Conservation (phyloP, 2,797 vertebrate genomes). For the Menidia menidia region DNA sequence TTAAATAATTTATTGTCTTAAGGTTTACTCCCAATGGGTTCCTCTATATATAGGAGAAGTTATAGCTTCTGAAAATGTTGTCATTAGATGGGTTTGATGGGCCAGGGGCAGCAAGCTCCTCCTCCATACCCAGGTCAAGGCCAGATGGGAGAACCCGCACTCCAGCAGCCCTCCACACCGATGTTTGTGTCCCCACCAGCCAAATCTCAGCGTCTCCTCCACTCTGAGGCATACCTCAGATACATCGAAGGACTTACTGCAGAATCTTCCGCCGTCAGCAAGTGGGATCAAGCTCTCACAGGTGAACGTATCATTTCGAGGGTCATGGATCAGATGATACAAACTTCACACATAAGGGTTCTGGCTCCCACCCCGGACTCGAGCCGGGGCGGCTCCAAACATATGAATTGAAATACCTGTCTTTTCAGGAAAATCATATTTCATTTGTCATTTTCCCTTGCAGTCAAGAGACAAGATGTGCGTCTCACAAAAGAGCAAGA, state of each 20-base stretch:
- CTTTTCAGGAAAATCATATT: background rate
- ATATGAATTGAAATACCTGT: background rate
- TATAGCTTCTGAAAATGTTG: constrained; percentile 4
- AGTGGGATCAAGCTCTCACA: constrained; percentile 97
- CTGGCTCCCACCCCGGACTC: no score
- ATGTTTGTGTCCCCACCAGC: constrained; percentile 97
- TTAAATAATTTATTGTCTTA: background rate
- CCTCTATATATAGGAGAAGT: background rate
- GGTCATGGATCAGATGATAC: background rate
- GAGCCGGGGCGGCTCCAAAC: no score
- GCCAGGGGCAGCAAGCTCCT: constrained; percentile 90
- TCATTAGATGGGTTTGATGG: constrained; percentile 86
- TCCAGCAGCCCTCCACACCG: constrained; percentile 95
- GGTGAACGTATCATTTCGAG: constrained; percentile 77
- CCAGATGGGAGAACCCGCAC: constrained; percentile 85
- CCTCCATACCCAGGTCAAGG: constrained; percentile 92
- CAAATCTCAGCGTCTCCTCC: constrained; percentile 94
- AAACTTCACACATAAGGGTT: no score
- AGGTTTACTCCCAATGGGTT: background rate
- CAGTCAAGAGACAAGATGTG: constrained; percentile 93
- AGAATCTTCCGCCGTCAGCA: constrained; percentile 93
- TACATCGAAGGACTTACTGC: constrained; percentile 96
- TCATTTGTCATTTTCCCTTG: constrained; percentile 23
- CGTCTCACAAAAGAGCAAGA: constrained; percentile 98
- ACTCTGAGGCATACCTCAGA: constrained; percentile 96